Conservation (phyloP, 2,113 vertebrate species). For the Pionites leucogaster region DNA sequence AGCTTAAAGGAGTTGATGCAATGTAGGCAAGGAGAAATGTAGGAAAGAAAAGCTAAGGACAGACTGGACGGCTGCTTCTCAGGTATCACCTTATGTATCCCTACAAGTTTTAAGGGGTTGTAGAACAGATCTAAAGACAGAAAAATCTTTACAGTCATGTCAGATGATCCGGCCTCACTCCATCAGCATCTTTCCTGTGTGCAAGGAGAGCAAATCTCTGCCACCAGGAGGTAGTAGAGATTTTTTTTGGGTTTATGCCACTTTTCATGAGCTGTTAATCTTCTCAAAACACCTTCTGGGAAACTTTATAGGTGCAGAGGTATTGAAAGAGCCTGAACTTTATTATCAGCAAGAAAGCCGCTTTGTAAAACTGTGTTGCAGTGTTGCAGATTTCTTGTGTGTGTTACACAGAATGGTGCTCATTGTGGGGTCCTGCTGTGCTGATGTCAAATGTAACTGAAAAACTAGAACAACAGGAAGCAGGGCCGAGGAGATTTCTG, state of each 20-base stretch:
- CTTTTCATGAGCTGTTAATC: not conserved
- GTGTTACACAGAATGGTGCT: not conserved
- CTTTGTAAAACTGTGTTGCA: not conserved
- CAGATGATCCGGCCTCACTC: not conserved
- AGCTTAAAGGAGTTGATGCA: not conserved
- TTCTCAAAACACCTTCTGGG: not conserved
- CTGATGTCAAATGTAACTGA: not conserved
- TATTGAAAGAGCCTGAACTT: not conserved
- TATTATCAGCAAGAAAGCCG: not conserved
- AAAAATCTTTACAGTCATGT: not conserved
- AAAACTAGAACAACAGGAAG: not conserved
- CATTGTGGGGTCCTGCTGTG: not conserved
- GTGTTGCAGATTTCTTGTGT: not conserved
- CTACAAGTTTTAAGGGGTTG: not conserved
- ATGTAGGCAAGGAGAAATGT: not conserved
- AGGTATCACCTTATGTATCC: not conserved
- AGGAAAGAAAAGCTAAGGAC: not conserved
- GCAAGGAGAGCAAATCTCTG: not conserved
- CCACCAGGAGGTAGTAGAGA: conserved; percentile 40
- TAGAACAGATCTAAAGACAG: not conserved
- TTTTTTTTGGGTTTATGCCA: not conserved
- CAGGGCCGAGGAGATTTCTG: not conserved
- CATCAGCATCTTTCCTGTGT: not conserved
- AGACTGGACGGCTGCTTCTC: not conserved
- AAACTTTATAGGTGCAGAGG: not conserved